Conservation (phyloP, 2,113 vertebrate species). For the Elephas maximus region DNA sequence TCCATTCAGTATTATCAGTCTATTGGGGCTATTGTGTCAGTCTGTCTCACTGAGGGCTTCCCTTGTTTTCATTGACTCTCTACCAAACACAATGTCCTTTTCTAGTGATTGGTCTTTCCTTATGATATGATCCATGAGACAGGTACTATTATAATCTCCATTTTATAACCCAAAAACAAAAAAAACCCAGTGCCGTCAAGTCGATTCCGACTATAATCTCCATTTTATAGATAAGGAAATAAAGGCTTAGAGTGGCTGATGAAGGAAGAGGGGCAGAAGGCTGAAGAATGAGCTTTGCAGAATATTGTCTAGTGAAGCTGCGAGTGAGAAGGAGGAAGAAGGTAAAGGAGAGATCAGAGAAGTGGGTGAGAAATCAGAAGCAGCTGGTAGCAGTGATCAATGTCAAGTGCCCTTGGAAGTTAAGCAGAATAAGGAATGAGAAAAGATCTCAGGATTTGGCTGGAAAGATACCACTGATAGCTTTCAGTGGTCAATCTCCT, state of each 20-base stretch:
- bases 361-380: background rate
- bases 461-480: background rate
- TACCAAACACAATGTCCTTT: background rate
- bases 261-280: background rate
- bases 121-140: background rate
- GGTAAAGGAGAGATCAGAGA: background rate
- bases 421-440: background rate
- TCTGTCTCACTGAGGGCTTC: background rate
- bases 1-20: background rate
- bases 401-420: background rate
- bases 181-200: too few relatives aligned
- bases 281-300: background rate
- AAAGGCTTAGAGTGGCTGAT: background rate
- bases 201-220: background rate
- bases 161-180: too few relatives aligned
- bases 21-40: background rate
- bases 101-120: background rate
- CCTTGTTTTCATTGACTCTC: background rate
- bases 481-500: background rate
- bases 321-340: background rate
- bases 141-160: background rate
- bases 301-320: background rate
- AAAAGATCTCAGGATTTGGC: background rate
- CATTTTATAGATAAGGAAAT: background rate
- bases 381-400: too few relatives aligned